Percentiles rank a stretch among this genome's conserved stretches.
phyloP scores from a whole-genome alignment of 2,888 invertebrate genomes.

The Morpho helenor region DNA sequence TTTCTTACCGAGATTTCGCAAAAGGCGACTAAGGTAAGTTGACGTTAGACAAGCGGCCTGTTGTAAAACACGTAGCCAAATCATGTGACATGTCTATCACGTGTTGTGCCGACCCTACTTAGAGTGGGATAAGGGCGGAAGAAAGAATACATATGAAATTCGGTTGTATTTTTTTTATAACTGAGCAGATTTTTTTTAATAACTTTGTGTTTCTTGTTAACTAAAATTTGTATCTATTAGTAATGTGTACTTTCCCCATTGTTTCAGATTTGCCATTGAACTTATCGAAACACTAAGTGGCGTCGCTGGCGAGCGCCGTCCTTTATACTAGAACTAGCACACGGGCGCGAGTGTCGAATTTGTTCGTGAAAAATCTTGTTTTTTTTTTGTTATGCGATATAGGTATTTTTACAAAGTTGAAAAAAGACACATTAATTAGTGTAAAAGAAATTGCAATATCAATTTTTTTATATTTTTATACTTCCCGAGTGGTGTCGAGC shows the following conservation, averaged over 20 bases:
- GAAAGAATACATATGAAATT: too few species aligned
- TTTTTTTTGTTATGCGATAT: constrained; percentile 33
- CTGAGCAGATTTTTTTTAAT: too few species aligned
- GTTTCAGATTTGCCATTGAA: constrained; percentile 93
- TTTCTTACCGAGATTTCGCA: too few species aligned
- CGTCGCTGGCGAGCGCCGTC: constrained; percentile 30
- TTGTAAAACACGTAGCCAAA: too few species aligned
- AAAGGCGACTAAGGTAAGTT: too few species aligned
- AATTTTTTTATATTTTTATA: constrained; percentile 16
- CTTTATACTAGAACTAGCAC: background rate
- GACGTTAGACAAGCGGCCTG: too few species aligned
- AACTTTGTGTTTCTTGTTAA: background rate
- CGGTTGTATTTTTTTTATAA: too few species aligned
- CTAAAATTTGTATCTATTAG: background rate
- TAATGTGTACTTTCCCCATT: background rate
- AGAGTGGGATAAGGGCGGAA: too few species aligned
- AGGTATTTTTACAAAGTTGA: constrained; percentile 25
- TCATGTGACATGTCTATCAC: too few species aligned
- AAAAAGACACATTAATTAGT: constrained; percentile 30
- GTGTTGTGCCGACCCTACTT: too few species aligned
- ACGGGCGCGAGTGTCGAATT: background rate
- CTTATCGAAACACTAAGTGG: constrained; percentile 86
- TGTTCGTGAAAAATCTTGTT: constrained; percentile 1
- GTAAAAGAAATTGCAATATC: constrained; percentile 22
- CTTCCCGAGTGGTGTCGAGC: constrained; percentile 8